Base-by-base conservation (phyloP, 2,888 invertebrate species). In the Oscheius myriophilus region DNA sequence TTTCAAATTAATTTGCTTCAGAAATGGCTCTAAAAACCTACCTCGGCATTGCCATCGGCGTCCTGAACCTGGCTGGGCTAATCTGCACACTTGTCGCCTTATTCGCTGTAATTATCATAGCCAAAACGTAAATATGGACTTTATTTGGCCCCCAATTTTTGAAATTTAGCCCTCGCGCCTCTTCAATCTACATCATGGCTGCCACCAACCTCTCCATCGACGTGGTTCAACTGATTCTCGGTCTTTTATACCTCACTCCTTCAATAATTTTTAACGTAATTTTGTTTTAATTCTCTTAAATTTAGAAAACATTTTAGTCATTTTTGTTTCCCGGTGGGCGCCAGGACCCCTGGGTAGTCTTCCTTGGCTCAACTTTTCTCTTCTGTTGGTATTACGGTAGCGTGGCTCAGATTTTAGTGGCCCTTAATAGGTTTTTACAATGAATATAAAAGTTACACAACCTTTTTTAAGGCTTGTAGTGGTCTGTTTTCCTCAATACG, bases 321-420 rank as follows among this genome's bases (percentile, higher is more conserved):
- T 73, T 67, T 55, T 16, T 73, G 7, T 66, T 73, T 52, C 54
- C 67, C 0, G 69, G 68, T 12, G 73, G 71, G 9, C 51, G 59
- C 9, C 49, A 54, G 9, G 55, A 45, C n/a, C 16, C 14, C 6
- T 23, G 18, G 11, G 51, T 69, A 0, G 66, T 71, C 46, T 62
- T 75, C 45, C 57, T 78, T 9, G 73, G 73, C 0, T 70, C 69
- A 12, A 67, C 68, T 0, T 78, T 78, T 69, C 72, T 78, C 70
- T 71, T 71, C 66, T 71, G 71, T 58, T 78, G 78, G 78, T 78
- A 78, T 53, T 61, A 73, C 53, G 70, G 70, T 6, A 72, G 73
- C 14, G 62, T 78, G 41, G 71, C 76, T 9, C 74, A 76, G 49
- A 78, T 75, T 21, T 63, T 78, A 23, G 72, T 77, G 63, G 74